Evolutionary conservation across 2,113 vertebrate genomes (phyloP), one percentile per base, ranked within the genome.

Genomic region (Dicrurus megarhynchus): DNA sequence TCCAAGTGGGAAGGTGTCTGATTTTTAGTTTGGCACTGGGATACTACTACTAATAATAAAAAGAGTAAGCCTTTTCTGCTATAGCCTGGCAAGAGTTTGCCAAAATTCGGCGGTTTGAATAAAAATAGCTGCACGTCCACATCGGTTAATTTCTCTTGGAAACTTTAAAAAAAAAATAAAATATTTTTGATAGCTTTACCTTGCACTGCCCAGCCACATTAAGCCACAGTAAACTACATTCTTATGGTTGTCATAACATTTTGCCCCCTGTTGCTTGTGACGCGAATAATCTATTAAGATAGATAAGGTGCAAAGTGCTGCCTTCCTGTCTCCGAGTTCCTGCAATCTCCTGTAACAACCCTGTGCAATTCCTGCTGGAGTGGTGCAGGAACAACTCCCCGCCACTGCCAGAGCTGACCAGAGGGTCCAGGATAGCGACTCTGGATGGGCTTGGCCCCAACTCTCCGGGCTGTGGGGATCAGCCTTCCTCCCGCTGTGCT

Each of bases 221-320:
- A 98, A 98, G 97, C 97, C 97, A 97, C 95, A 96, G 97, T 97
- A 98, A 98, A 97, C 97, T 87, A 95, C 89, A 96, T 98, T 98
- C 97, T 97, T 98, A 98, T 97, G 97, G 96, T 93, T 98, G 98
- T 98, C 98, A 98, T 97, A 98, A 98, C 97, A 97, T 98, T 98
- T 98, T 64, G 90, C 96, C 96, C 91, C 95, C 93, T 97, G 94
- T 93, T 93, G 95, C 92, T 87, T 97, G 93, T 96, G 90, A 95
- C 46, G 26, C 3, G 50, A 97, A 95, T 98, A 97, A 98, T 98
- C 95, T 98, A 97, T 97, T 96, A 97, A 97, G 98, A 98, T 98
- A 97, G 80, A 93, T 76, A 98, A 97, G 96, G 96, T 97, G 97
- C 92, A 96, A 98, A 98, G 96, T 73, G 87, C 96, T 14, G 91